Evolutionary conservation across 37 sponge, comb jelly and placozoan species (phyloP).

Genomic region (Beroe forskalii): DNA sequence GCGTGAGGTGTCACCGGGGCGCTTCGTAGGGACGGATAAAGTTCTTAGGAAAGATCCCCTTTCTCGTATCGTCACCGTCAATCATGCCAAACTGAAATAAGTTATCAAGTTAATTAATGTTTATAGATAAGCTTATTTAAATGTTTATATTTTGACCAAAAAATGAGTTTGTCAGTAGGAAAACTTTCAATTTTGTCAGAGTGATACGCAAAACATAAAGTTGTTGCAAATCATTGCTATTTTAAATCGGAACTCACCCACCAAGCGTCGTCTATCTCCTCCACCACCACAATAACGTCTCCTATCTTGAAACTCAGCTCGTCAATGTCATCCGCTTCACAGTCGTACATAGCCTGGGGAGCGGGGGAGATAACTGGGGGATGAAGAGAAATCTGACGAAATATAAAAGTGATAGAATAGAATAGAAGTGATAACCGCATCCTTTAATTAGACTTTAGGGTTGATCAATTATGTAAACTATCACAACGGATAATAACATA

Average conservation of each 20-base stretch:
- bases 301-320: constrained; percentile 54
- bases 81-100: constrained; percentile 60
- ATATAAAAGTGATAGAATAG: neutral
- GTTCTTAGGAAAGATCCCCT: constrained; percentile 63
- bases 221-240: too few relatives aligned
- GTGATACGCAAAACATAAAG: too few relatives aligned
- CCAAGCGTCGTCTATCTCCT: constrained; percentile 64
- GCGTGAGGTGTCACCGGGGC: constrained; percentile 6
- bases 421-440: neutral
- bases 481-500: too few relatives aligned
- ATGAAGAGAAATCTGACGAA: neutral
- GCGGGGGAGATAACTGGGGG: neutral
- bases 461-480: too few relatives aligned
- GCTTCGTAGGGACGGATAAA: constrained; percentile 45
- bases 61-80: constrained; percentile 44
- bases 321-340: constrained; percentile 50
- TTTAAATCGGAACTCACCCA: constrained; percentile 58
- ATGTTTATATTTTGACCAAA: too few relatives aligned
- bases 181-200: too few relatives aligned
- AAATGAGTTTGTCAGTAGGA: too few relatives aligned
- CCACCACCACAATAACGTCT: constrained; percentile 45
- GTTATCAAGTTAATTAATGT: too few relatives aligned
- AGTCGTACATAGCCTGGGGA: constrained; percentile 63
- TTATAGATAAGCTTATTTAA: too few relatives aligned
- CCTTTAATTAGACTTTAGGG: too few relatives aligned